A percentile compares a stretch with the other conserved stretches of the same genome.
Evolutionary conservation across 2,888 invertebrate genomes (phyloP).

Genomic region (Dascillus cervinus): DNA sequence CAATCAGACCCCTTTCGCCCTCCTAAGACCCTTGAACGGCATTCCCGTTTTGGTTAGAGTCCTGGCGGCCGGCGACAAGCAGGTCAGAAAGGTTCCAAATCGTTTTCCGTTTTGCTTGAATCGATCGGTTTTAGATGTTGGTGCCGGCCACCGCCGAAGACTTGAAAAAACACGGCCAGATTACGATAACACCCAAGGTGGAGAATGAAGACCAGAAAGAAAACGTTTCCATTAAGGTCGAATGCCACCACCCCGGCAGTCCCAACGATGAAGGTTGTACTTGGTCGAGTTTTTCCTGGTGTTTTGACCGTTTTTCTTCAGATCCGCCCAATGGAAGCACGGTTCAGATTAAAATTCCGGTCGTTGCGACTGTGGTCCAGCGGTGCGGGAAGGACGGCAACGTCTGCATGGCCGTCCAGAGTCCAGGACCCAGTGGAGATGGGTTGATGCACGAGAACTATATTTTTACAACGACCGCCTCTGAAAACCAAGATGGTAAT

Average conservation of each 20-base stretch:
- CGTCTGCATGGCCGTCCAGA: slow-evolving; percentile 37
- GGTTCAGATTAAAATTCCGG: slow-evolving; percentile 40
- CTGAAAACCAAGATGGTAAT: too few species aligned
- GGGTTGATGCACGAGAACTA: slow-evolving; percentile 15
- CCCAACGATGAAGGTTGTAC: too few species aligned
- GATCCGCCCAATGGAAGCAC: slow-evolving; percentile 32
- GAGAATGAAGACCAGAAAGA: slow-evolving; percentile 5
- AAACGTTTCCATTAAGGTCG: neutral
- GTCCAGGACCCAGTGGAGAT: slow-evolving; percentile 33
- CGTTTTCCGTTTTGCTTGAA: too few species aligned
- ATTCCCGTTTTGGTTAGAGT: slow-evolving; percentile 64
- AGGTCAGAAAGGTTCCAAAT: slow-evolving; percentile 33
- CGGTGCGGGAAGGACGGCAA: slow-evolving; percentile 33
- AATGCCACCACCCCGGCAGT: too few species aligned
- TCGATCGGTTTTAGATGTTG: slow-evolving; percentile 55
- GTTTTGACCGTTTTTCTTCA: too few species aligned
- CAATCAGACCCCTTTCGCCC: slow-evolving; percentile 63
- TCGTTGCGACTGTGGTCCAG: slow-evolving; percentile 41
- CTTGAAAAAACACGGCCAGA: slow-evolving; percentile 56
- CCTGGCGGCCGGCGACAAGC: slow-evolving; percentile 46
- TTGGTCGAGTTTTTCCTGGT: too few species aligned
- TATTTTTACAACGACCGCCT: slow-evolving; percentile 13
- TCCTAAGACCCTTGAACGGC: slow-evolving; percentile 58
- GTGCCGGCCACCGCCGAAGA: slow-evolving; percentile 68
- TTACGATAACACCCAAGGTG: slow-evolving; percentile 35